Base-by-base conservation (phyloP, 1,140 invertebrate genomes). In the Drepana arcuata region DNA sequence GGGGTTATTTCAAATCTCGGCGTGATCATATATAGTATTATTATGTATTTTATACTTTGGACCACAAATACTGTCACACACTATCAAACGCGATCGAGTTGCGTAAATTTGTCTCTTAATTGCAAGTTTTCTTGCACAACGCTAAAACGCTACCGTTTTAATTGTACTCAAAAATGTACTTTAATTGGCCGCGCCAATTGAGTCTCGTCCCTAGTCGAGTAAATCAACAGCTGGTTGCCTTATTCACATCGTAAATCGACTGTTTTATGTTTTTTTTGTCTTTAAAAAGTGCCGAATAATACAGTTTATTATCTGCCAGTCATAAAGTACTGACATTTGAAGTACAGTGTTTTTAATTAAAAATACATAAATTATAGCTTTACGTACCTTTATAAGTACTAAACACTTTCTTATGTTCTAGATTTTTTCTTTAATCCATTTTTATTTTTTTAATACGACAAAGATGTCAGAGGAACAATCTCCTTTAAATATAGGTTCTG, bases 91-190 rank as follows among this genome's bases (percentile, higher is more conserved):
- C 48, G 40, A 62, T 64, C 52, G 40, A 47, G 47, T 65, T 65
- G 60, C 64, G 61, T 62, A 68, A 68, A 68, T 67, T 63, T 45
- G 56, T 63, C 44, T 12, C 41, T 57, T 57, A 64, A 68, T 62
- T 56, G 49, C 55, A 43, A 31, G 43, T 37, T 46, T 51, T 38
- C 42, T 69, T 65, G 43, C 54, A 56, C 54, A 71, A 66, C 44
- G 30, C 36, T 30, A 37, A 30, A 34, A 34, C 40, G 63, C 61
- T 67, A 65, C 67, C 52, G 63, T 65, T 67, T 71, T 71, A 71
- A 71, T 63, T 67, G 53, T 58, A 56, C 44, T 57, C 50, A 47
- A 59, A 50, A 50, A 50, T 42, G 30, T 30, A 28, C 34, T 49
- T 49, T 48, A 50, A 54, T 53, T 48, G 47, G 43, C 33, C 25